These are phyloP conservation scores for Scophthalmus maximus DNA, from an alignment of 2,113 vertebrate genomes.

Conservation along the genomic window DNA sequence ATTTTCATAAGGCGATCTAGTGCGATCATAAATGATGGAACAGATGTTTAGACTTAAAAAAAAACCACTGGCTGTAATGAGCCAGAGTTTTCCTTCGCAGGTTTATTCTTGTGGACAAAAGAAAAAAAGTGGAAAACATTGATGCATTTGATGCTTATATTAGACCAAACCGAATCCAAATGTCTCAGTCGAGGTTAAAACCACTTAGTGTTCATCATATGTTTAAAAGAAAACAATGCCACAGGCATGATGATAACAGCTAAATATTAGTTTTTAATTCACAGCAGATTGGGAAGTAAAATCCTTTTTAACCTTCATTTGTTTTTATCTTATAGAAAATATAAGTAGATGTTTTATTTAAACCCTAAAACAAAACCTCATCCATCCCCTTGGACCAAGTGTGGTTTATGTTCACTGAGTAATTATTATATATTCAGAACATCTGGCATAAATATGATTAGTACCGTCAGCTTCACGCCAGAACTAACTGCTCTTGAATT, in stretches of 20 bases:
- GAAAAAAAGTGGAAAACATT: no score
- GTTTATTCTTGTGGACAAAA: neutral
- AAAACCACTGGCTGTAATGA: neutral
- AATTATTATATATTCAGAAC: constrained; percentile 9
- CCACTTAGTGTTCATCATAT: neutral
- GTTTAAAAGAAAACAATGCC: no score
- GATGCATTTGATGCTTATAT: no score
- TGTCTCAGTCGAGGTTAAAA: neutral
- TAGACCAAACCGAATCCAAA: no score
- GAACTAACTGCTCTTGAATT: constrained; percentile 38
- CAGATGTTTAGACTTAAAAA: no score
- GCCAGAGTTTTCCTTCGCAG: no score
- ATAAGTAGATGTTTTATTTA: neutral
- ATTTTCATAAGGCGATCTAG: no score
- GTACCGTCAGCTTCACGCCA: constrained; percentile 25
- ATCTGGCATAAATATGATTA: constrained; percentile 11
- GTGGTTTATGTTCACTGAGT: neutral
- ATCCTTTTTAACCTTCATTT: neutral
- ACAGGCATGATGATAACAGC: neutral
- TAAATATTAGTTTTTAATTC: neutral
- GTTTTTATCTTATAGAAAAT: no score
- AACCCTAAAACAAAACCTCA: no score
- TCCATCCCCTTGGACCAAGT: neutral
- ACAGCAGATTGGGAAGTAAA: neutral
- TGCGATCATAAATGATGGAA: no score